These are phyloP conservation scores for human (Homo sapiens) DNA, from an alignment of 2,113 vertebrate species.

Conservation along the genomic window DNA sequence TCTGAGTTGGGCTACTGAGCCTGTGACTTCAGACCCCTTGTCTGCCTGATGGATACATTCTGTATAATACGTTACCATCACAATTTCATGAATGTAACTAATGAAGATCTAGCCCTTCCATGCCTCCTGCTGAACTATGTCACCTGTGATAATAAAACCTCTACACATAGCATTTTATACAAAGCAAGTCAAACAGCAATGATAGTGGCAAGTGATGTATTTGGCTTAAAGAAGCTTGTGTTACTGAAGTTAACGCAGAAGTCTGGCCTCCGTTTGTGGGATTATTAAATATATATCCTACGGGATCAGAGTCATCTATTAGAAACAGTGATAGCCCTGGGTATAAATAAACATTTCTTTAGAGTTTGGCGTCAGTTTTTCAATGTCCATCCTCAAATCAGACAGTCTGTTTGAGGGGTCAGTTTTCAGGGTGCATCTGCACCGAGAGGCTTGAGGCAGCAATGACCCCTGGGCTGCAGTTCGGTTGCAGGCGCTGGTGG, in stretches of 20 bases:
- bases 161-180: conserved; percentile 56
- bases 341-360: conserved; percentile 64
- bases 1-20: background rate
- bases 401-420: conserved; percentile 57
- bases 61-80: background rate
- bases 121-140: background rate
- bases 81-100: conserved; percentile 2
- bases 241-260: conserved; percentile 78
- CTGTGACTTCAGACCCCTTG: background rate
- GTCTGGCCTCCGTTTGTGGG: conserved; percentile 62
- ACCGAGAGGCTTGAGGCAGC: conserved; percentile 52
- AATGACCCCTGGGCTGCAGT: conserved; percentile 41
- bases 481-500: conserved; percentile 33
- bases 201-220: conserved; percentile 68
- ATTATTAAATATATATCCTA: conserved; percentile 76
- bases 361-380: conserved; percentile 70
- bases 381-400: conserved; percentile 61
- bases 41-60: background rate
- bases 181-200: conserved; percentile 68
- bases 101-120: conserved; percentile 26
- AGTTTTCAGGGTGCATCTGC: background rate
- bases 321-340: conserved; percentile 64
- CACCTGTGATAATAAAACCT: conserved; percentile 53
- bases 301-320: conserved; percentile 56
- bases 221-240: conserved; percentile 81